Conservation (phyloP, 2,888 invertebrate species). For the Erebia epiphron region DNA sequence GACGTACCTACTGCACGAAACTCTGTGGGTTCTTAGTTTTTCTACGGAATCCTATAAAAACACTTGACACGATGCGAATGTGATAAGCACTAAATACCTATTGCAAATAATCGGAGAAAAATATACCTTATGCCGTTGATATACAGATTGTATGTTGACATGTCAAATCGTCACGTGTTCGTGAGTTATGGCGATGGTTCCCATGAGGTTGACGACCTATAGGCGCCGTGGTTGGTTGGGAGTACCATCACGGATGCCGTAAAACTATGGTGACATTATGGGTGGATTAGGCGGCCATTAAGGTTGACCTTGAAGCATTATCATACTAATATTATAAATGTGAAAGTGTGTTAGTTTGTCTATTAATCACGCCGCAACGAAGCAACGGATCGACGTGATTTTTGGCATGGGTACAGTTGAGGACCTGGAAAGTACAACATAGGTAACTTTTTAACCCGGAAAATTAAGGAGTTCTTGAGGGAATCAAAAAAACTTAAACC, state of each 20-base stretch:
- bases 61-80: slow-evolving; percentile 28
- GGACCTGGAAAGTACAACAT: too few species aligned
- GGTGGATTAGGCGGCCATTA: slow-evolving; percentile 62
- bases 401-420: too few species aligned
- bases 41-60: neutral
- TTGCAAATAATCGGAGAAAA: neutral
- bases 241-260: slow-evolving; percentile 53
- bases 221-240: slow-evolving; percentile 51
- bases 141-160: slow-evolving; percentile 15
- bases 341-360: neutral
- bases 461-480: too few species aligned
- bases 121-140: slow-evolving; percentile 2
- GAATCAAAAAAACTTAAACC: too few species aligned
- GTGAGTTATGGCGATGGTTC: slow-evolving; percentile 41
- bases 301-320: slow-evolving; percentile 57
- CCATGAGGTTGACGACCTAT: slow-evolving; percentile 55
- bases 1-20: too few species aligned
- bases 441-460: too few species aligned
- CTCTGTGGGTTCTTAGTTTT: too few species aligned
- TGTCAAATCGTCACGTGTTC: slow-evolving; percentile 33
- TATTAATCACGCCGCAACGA: too few species aligned
- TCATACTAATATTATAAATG: slow-evolving; percentile 16
- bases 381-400: too few species aligned
- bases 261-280: slow-evolving; percentile 51
- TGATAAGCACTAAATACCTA: slow-evolving; percentile 22